A percentile compares a stretch with the other conserved stretches of the same genome.
Evolutionary conservation across 2,888 invertebrate genomes (phyloP).

Genomic region (Ellobium chinense): DNA sequence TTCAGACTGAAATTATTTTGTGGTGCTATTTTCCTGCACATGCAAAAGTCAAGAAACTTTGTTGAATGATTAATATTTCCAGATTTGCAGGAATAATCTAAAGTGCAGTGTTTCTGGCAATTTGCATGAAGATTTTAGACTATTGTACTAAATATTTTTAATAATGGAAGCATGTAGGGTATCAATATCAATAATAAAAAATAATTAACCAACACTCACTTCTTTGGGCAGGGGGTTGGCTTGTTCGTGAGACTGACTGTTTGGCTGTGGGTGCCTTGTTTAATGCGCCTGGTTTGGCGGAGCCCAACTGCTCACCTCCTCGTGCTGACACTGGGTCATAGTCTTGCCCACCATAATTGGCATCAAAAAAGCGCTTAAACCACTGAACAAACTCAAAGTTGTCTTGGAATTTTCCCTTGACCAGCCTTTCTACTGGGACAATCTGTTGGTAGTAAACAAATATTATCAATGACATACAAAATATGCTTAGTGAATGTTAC

Average conservation of each 20-base stretch:
- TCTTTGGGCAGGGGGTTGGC: conserved; percentile 34
- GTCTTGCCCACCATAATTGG: conserved; percentile 96
- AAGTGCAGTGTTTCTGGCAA: no score
- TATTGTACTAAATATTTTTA: no score
- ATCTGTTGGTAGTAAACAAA: conserved; percentile 84
- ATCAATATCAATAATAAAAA: no score
- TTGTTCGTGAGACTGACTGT: conserved; percentile 34
- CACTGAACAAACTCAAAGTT: conserved; percentile 99
- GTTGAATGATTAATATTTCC: no score
- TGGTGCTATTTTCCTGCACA: no score
- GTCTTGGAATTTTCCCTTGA: conserved; percentile 99
- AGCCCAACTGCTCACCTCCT: conserved; percentile 77
- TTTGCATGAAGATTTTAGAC: no score
- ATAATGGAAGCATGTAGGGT: no score
- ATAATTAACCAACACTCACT: conserved; percentile 24
- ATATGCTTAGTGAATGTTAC: no score
- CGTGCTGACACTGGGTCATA: conserved; percentile 95
- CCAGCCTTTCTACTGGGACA: conserved; percentile 98
- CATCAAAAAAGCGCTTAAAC: conserved; percentile 99
- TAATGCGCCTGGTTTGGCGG: conserved; percentile 48
- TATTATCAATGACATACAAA: not conserved
- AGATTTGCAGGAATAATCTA: no score
- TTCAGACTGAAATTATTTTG: no score
- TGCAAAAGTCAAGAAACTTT: no score
- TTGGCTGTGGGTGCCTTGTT: conserved; percentile 49